Percentiles rank a stretch among this genome's conserved stretches.
Conservation (phyloP, 2,888 invertebrate species). For the Apoda limacodes region DNA sequence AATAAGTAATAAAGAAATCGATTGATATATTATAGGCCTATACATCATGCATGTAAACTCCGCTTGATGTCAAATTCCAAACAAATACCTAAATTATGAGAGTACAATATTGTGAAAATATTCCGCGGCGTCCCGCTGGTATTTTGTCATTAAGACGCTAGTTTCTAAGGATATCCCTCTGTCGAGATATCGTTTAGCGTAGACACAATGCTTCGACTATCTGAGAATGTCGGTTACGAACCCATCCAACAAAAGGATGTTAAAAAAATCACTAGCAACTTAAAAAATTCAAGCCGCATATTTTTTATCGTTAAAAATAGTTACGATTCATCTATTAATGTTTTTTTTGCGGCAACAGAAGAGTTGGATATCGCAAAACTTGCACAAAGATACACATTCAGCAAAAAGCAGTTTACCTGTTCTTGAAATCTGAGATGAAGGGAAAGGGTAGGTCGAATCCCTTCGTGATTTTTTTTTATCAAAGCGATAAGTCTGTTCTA, state of each 20-base stretch:
- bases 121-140: slow-evolving; percentile 55
- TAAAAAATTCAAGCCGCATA: slow-evolving; percentile 44
- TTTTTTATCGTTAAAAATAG: slow-evolving; percentile 51
- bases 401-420: slow-evolving; percentile 65
- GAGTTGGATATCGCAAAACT: slow-evolving; percentile 60
- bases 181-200: slow-evolving; percentile 50
- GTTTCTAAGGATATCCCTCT: slow-evolving; percentile 43
- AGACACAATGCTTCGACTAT: slow-evolving; percentile 51
- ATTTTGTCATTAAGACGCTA: slow-evolving; percentile 55
- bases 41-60: slow-evolving; percentile 32
- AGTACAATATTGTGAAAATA: slow-evolving; percentile 59
- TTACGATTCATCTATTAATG: slow-evolving; percentile 58
- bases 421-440: slow-evolving; percentile 61
- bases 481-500: slow-evolving; percentile 33
- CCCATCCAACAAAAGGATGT: slow-evolving; percentile 50
- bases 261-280: slow-evolving; percentile 41
- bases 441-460: slow-evolving; percentile 62
- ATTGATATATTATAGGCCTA: slow-evolving; percentile 21
- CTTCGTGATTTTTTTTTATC: slow-evolving; percentile 48
- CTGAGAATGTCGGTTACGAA: slow-evolving; percentile 67
- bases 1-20: slow-evolving; percentile 17
- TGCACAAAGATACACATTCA: slow-evolving; percentile 48
- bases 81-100: slow-evolving; percentile 36
- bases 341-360: slow-evolving; percentile 49
- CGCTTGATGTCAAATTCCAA: slow-evolving; percentile 29